Base-by-base conservation (phyloP, 2,888 invertebrate species). In the Acleris laterana region DNA sequence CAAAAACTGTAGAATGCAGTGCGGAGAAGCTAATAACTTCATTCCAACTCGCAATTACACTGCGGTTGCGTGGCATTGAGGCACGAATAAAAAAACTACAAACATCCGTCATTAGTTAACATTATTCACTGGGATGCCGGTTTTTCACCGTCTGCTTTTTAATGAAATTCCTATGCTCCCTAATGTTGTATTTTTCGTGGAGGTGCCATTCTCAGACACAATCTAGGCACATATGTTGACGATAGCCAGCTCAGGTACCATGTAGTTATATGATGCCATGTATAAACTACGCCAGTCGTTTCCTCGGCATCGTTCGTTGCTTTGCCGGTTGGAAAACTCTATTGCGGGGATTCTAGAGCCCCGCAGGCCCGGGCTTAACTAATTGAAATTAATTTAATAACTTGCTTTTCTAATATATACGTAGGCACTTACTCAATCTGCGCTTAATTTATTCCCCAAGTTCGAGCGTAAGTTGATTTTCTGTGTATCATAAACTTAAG, bases 61-160 rank as follows among this genome's bases (percentile, higher is more conserved):
- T 86, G 84, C 84, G 79, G 84, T 77, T 80, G 78, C 71, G 72
- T 73, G 83, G 79, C 74, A 83, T 82, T 82, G 77, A 71, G 75
- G 74, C 82, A 83, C 78, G 79, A 81, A 80, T 81, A 80, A 80
- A 83, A 32, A 65, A 80, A 84, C 81, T 80, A 78, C 79, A 83
- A 87, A 87, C 84, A 86, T 87, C 84, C 85, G 79, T 85, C 85
- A 85, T 88, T 88, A 87, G 79, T 80, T 84, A 79, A 84, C 82
- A 86, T 86, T 87, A 85, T 87, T 87, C 84, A 83, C 77, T 80
- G 74, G 77, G 75, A 80, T 81, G 77, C 79, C 77, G 77, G 81
- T 87, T 88, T 87, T 88, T 87, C 79, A 77, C 63, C 84, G 84
- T 88, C 85, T 85, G 84, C 82, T 76, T 84, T 83, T 81, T 81